A percentile compares a stretch with the other conserved stretches of the same genome.
Conservation (phyloP, 2,113 vertebrate genomes). For the Macquaria australasica region DNA sequence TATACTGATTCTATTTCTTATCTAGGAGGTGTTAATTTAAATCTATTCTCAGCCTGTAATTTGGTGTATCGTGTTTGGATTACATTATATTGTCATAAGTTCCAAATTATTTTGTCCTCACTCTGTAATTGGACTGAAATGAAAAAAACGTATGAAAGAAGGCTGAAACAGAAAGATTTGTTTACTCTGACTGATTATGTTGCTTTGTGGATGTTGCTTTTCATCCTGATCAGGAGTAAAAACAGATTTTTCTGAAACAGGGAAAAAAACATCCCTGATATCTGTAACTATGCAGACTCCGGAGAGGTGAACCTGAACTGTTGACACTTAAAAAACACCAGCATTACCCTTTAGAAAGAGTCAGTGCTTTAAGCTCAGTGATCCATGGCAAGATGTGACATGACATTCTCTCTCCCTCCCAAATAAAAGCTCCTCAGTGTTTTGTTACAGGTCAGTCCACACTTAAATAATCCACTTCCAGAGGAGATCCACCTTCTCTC, state of each 20-base stretch:
- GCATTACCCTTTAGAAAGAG: slow-evolving; percentile 31
- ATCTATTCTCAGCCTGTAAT: background rate
- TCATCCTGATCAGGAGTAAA: slow-evolving; percentile 13
- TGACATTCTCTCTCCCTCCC: slow-evolving; percentile 43
- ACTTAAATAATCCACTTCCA: slow-evolving; percentile 61
- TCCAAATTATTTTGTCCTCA: slow-evolving; percentile 12
- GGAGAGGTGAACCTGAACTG: slow-evolving; percentile 29
- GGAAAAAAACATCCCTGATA: background rate
- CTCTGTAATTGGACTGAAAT: slow-evolving; percentile 18
- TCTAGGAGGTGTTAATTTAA: background rate
- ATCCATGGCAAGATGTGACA: slow-evolving; percentile 57
- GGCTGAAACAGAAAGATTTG: background rate
- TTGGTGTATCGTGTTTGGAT: slow-evolving; percentile 8
- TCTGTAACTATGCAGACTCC: background rate
- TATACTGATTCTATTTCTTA: background rate
- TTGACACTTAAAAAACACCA: slow-evolving; percentile 10
- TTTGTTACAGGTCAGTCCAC: slow-evolving; percentile 61
- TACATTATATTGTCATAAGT: background rate
- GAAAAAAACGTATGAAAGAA: background rate
- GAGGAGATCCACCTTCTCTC: slow-evolving; percentile 38
- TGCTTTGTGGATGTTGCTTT: background rate
- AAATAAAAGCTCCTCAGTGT: slow-evolving; percentile 49
- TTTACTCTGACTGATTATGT: background rate
- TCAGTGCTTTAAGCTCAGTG: slow-evolving; percentile 36
- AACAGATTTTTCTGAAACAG: background rate